Conservation (phyloP, 2,797 vertebrate species). For the Lacerta viridis region DNA sequence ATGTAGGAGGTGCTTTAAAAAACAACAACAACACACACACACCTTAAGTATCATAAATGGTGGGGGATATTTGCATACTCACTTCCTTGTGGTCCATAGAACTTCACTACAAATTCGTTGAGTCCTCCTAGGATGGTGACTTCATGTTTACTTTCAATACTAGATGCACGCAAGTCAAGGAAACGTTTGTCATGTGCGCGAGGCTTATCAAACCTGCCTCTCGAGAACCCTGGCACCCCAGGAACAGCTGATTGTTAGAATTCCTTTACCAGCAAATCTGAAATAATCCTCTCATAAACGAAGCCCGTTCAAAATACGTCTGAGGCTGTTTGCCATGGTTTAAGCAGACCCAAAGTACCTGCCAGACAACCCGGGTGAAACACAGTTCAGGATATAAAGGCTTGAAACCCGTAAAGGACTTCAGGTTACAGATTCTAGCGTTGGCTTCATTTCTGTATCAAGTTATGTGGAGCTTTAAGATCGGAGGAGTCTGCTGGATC, state of each 20-base stretch:
- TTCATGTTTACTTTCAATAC: conserved; percentile 98
- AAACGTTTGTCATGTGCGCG: conserved; percentile 57
- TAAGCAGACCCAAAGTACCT: not conserved
- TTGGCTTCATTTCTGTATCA: not conserved
- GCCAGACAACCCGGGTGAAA: not conserved
- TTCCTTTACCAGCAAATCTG: not conserved
- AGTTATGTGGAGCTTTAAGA: not conserved
- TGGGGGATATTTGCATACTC: conserved; percentile 79
- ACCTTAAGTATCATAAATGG: not conserved
- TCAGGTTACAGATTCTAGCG: not conserved
- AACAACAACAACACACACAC: too few relatives aligned
- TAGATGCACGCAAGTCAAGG: conserved; percentile 82
- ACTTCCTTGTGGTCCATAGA: conserved; percentile 99
- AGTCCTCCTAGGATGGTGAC: conserved; percentile 98
- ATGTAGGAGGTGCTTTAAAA: too few relatives aligned
- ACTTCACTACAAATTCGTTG: conserved; percentile 99
- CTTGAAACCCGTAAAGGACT: not conserved
- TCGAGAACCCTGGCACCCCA: not conserved
- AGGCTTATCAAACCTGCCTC: not conserved
- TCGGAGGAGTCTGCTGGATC: too few relatives aligned
- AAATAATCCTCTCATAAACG: not conserved
- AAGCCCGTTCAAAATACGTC: not conserved
- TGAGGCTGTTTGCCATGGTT: not conserved
- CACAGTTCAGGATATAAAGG: not conserved
- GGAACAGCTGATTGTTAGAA: not conserved